phyloP scores from a whole-genome alignment of 2,113 vertebrate genomes.

The Silurus asotus region DNA sequence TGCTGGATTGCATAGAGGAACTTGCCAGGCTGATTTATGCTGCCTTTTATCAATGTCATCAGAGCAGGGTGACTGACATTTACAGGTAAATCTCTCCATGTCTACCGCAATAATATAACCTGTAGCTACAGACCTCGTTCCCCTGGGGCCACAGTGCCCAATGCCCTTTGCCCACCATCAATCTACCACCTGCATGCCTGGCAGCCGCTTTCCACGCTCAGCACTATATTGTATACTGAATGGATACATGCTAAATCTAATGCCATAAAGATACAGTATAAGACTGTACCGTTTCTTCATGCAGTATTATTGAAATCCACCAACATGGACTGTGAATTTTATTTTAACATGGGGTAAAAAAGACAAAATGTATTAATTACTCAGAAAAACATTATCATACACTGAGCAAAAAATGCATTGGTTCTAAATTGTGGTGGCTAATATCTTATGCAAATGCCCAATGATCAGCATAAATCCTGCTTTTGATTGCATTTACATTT shows the following conservation, averaged over 20 bases:
- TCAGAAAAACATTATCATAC: not conserved
- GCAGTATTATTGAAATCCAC: not conserved
- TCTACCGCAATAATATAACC: conserved; percentile 55
- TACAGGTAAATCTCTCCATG: conserved; percentile 59
- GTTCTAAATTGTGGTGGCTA: not conserved
- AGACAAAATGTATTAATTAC: not conserved
- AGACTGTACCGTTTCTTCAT: not conserved
- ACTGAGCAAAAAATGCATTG: not conserved
- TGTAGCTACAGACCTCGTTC: conserved; percentile 61
- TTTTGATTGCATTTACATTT: not conserved
- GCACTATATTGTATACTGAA: conserved; percentile 79
- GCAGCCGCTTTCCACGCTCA: conserved; percentile 69
- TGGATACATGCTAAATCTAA: conserved; percentile 52
- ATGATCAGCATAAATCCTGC: not conserved
- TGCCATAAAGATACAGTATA: not conserved
- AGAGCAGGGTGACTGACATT: conserved; percentile 61
- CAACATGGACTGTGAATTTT: not conserved
- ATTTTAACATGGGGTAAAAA: not conserved
- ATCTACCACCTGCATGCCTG: conserved; percentile 68
- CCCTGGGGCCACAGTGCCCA: conserved; percentile 62
- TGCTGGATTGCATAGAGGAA: conserved; percentile 37
- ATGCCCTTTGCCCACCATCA: conserved; percentile 35
- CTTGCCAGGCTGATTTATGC: conserved; percentile 53
- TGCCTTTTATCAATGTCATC: conserved; percentile 60
- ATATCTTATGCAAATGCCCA: not conserved